These are phyloP conservation scores for Parauchenoglanis ngamensis DNA, from an alignment of 2,797 vertebrate genomes.

Conservation along the genomic window DNA sequence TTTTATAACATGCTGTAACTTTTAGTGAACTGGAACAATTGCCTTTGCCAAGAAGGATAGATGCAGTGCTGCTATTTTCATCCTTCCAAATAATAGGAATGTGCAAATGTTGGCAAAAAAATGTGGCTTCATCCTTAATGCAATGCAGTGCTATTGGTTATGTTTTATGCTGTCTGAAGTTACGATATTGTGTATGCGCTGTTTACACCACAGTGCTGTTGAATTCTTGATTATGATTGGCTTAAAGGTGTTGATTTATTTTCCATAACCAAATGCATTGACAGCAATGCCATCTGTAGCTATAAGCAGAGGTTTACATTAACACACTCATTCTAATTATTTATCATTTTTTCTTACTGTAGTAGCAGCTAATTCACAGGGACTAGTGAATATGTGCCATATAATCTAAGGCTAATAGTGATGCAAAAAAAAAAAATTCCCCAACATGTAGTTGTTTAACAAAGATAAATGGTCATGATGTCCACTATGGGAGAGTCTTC, in stretches of 20 bases:
- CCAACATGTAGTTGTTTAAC: neutral
- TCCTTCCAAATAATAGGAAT: neutral
- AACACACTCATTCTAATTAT: neutral
- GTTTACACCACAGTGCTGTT: neutral
- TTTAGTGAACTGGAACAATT: neutral
- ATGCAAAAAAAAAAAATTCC: too few species aligned
- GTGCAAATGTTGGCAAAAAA: neutral
- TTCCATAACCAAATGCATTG: neutral
- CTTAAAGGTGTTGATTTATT: neutral
- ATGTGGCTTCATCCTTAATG: neutral
- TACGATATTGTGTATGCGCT: neutral
- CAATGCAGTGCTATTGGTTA: too few species aligned
- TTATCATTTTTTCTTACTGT: neutral
- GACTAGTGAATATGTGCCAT: too few species aligned
- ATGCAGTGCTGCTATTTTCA: neutral
- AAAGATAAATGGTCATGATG: neutral
- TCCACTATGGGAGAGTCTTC: neutral
- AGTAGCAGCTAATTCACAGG: neutral
- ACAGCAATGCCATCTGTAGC: neutral
- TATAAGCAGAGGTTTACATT: neutral
- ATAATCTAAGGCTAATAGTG: too few species aligned
- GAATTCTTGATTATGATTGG: neutral
- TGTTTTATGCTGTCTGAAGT: neutral
- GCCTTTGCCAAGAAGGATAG: neutral
- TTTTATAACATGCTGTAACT: neutral